Conservation (phyloP, 2,797 vertebrate species). For the Botia kubotai region DNA sequence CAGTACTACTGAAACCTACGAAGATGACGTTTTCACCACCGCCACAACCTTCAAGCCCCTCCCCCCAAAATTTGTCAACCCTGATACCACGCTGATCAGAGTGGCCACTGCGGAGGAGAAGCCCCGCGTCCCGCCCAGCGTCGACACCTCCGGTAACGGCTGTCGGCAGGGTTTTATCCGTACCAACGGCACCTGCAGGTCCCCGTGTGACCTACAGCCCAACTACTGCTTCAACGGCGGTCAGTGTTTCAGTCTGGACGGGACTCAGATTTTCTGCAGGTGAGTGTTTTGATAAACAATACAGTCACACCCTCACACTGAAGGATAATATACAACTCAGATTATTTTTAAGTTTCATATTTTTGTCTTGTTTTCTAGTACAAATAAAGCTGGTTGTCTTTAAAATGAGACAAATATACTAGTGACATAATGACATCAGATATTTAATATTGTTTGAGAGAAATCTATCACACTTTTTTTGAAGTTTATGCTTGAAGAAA, state of each 20-base stretch:
- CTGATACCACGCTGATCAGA: conserved; percentile 62
- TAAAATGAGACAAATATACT: too few relatives aligned
- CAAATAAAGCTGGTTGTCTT: too few relatives aligned
- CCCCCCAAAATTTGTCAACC: conserved; percentile 62
- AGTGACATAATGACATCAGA: too few relatives aligned
- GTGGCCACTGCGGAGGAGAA: conserved; percentile 52
- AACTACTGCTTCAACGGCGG: conserved; percentile 96
- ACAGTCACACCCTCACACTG: neutral
- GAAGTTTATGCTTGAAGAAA: too few relatives aligned
- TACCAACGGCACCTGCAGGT: conserved; percentile 89
- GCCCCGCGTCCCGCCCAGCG: conserved; percentile 60
- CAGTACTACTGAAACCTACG: conserved; percentile 78
- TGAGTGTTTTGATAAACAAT: conserved; percentile 65
- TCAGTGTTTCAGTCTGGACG: conserved; percentile 93
- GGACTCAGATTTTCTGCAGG: conserved; percentile 93
- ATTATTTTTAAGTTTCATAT: too few relatives aligned
- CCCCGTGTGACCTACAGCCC: conserved; percentile 86
- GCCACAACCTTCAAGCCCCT: conserved; percentile 67
- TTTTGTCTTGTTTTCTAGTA: too few relatives aligned
- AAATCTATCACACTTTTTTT: too few relatives aligned
- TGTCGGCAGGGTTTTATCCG: conserved; percentile 85
- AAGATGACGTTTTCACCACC: conserved; percentile 74
- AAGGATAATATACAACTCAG: too few relatives aligned
- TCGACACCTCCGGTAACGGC: conserved; percentile 66
- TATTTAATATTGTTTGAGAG: too few relatives aligned